Base-by-base conservation (phyloP, 2,797 vertebrate genomes). In the Chrysocyon brachyurus region DNA sequence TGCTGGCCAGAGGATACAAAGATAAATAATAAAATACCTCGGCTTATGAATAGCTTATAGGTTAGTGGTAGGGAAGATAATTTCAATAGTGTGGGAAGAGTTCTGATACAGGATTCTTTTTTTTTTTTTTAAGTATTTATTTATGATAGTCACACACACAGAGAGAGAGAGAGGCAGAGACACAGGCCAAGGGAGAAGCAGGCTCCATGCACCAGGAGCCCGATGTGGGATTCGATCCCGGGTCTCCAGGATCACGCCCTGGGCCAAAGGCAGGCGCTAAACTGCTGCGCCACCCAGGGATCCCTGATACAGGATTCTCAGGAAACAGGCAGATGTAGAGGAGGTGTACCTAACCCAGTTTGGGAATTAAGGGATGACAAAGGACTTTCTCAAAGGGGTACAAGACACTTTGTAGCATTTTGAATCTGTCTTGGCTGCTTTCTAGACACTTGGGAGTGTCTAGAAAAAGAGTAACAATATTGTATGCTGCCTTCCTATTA, bases 11-110 rank as follows among this genome's bases (percentile, higher is more conserved):
- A 12, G 56, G 28, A 78, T 77, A 63, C 59, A 86, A 52, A 91
- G 36, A 59, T 68, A 91, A 84, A 95, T 78, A 87, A 95, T 78
- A 46, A 82, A 56, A 33, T 64, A 75, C 75, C 24, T 85, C 15
- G 81, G 33, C 54, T 26, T 10, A 19, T 26, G 33, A 66, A 54
- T 63, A 84, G 57, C 72, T 96, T 88, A 16, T 57, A 85, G 31
- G 59, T 89, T 70, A 52, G 79, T 77, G 64, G 28, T 14, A 22
- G 66, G 49, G 54, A 36, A 63, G 26, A 54, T 49, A 8, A 75
- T 91, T 89, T 73, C 63, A 87, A 6, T 46, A 61, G 31, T 72
- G 46, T 36, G 64, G 52, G 17, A 59, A 82, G 63, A 59, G 31
- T 61, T 72, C 61, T 46, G 77, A 57, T 46, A 24, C 1, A 59